A percentile compares a stretch with the other conserved stretches of the same genome.
Evolutionary conservation across 53 echinoderm and acorn worm species (phyloP).

Genomic region (Echinometra lucunter): DNA sequence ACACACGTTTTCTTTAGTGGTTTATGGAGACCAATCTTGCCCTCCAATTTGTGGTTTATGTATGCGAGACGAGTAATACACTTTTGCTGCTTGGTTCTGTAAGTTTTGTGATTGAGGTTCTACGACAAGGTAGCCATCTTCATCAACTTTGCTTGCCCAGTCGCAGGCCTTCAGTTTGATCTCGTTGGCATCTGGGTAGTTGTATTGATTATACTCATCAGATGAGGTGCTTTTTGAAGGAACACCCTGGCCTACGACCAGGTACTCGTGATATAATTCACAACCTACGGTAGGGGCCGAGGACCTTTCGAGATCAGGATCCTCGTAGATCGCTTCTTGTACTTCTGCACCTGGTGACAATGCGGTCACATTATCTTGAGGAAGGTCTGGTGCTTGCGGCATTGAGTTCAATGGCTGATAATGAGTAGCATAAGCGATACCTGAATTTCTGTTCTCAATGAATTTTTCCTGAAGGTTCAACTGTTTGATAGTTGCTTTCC

Average conservation of each 20-base stretch:
- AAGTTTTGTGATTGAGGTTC: background rate
- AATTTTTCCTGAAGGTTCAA: background rate
- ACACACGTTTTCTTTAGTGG: background rate
- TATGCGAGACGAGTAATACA: background rate
- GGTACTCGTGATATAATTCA: background rate
- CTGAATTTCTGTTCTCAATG: background rate
- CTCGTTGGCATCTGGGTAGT: background rate
- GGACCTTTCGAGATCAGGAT: background rate
- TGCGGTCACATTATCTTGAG: background rate
- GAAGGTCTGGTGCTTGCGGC: background rate
- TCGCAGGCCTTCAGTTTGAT: background rate
- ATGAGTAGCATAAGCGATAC: background rate
- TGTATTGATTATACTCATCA: background rate
- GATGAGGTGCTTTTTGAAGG: background rate
- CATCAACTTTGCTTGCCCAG: too few relatives aligned
- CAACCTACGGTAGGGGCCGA: background rate
- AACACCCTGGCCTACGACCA: background rate
- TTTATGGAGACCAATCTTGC: background rate
- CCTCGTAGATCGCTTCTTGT: background rate
- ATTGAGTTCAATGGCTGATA: background rate
- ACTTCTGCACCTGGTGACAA: background rate
- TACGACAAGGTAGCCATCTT: background rate
- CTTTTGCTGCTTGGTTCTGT: background rate
- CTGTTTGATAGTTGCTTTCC: background rate
- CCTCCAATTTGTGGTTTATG: background rate